phyloP scores from a whole-genome alignment of 2,888 invertebrate genomes.

The Mimumesa dahlbomi region DNA sequence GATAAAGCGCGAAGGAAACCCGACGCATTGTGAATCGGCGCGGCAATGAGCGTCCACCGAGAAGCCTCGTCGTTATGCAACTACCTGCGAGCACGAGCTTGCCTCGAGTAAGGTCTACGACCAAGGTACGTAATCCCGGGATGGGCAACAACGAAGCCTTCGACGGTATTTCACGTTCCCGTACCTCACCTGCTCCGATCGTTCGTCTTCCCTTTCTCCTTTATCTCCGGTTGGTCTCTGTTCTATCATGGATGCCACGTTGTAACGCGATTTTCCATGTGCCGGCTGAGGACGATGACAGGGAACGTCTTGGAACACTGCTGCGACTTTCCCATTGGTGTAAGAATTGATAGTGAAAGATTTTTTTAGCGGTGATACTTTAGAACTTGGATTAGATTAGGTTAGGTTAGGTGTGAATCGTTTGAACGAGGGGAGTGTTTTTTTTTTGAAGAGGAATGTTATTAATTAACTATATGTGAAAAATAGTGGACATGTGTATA shows the following conservation, averaged over 20 bases:
- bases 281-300: slow-evolving; percentile 2
- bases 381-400: too few species aligned
- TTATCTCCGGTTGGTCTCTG: background rate
- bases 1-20: slow-evolving; percentile 42
- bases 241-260: background rate
- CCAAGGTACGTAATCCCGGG: slow-evolving; percentile 70
- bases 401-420: too few species aligned
- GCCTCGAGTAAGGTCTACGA: slow-evolving; percentile 71
- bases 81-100: slow-evolving; percentile 45
- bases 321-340: too few species aligned
- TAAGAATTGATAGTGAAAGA: background rate
- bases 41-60: slow-evolving; percentile 59
- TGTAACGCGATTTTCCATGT: slow-evolving; percentile 13
- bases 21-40: slow-evolving; percentile 55
- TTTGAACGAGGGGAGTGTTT: too few species aligned
- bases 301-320: too few species aligned
- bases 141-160: slow-evolving; percentile 64
- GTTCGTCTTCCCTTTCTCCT: slow-evolving; percentile 12
- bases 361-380: background rate
- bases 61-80: slow-evolving; percentile 59
- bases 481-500: background rate
- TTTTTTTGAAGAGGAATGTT: too few species aligned
- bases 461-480: background rate
- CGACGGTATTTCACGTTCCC: slow-evolving; percentile 46
- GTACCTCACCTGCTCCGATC: slow-evolving; percentile 13